Evolutionary conservation across 2,797 vertebrate genomes (phyloP).

Genomic region (Neosilurus mollespiculum): DNA sequence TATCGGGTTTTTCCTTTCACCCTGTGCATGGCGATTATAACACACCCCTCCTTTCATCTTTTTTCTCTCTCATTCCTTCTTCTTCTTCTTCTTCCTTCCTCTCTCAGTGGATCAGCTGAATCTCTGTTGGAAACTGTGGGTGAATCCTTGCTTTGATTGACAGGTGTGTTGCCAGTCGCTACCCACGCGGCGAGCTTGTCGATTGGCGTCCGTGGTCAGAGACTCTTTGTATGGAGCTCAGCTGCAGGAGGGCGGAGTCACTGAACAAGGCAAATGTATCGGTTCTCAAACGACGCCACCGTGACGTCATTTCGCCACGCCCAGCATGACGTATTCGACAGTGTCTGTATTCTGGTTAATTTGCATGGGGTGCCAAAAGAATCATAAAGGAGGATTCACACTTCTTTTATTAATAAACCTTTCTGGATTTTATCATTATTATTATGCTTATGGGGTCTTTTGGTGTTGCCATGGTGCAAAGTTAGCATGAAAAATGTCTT

Average conservation of each 20-base stretch:
- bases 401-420: background rate
- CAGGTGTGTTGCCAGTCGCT: constrained; percentile 76
- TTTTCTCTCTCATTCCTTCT: constrained; percentile 27
- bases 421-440: background rate
- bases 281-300: constrained; percentile 62
- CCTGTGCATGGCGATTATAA: constrained; percentile 5
- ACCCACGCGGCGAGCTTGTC: constrained; percentile 82
- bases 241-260: constrained; percentile 77
- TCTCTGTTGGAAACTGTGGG: constrained; percentile 81
- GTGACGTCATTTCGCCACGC: background rate
- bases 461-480: background rate
- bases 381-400: background rate
- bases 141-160: constrained; percentile 98
- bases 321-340: background rate
- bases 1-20: background rate
- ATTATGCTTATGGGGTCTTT: background rate
- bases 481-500: background rate
- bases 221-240: constrained; percentile 62
- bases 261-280: constrained; percentile 75
- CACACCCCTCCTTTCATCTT: background rate
- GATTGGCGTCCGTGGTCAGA: constrained; percentile 81
- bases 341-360: constrained; percentile 10
- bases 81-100: background rate
- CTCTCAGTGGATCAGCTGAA: constrained; percentile 71
- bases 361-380: constrained; percentile 46